Percentiles rank a stretch among this genome's conserved stretches.
Conservation (phyloP, 2,888 invertebrate genomes). For the Machimus rusticus region DNA sequence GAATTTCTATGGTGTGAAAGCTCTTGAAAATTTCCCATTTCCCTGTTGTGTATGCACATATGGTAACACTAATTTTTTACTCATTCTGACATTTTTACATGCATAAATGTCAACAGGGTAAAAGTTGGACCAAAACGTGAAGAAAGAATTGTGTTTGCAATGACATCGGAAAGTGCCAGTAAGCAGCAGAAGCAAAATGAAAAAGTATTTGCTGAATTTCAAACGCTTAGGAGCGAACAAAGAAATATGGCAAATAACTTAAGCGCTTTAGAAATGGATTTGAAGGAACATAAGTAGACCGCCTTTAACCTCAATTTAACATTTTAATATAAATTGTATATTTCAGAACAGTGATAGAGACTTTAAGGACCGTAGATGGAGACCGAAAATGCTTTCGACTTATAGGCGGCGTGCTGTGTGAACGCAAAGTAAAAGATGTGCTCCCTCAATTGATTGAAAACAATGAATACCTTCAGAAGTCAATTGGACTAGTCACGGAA, state of each 20-base stretch:
- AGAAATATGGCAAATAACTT: conserved; percentile 85
- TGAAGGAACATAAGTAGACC: conserved; percentile 93
- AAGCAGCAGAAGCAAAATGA: conserved; percentile 67
- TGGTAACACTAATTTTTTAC: no score
- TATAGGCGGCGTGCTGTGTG: conserved; percentile 92
- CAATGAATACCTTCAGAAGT: conserved; percentile 78
- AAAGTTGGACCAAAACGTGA: background rate
- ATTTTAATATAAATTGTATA: background rate
- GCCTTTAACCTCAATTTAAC: conserved; percentile 50
- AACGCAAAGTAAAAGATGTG: conserved; percentile 90
- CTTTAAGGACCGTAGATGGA: conserved; percentile 83
- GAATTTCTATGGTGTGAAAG: no score
- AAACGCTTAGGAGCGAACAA: conserved; percentile 86
- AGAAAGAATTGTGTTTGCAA: conserved; percentile 48
- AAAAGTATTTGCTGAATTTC: conserved; percentile 87
- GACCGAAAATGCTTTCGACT: conserved; percentile 90
- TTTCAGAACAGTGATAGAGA: conserved; percentile 89
- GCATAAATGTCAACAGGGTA: background rate
- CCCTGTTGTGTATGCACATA: no score
- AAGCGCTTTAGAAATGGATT: conserved; percentile 91
- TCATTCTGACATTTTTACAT: background rate
- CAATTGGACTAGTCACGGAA: conserved; percentile 80
- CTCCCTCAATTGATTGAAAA: conserved; percentile 84
- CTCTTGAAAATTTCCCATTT: no score
- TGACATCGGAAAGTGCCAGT: conserved; percentile 57